These are phyloP conservation scores for Rhizoglyphus robini DNA, from an alignment of 1,140 invertebrate species.

Conservation along the genomic window DNA sequence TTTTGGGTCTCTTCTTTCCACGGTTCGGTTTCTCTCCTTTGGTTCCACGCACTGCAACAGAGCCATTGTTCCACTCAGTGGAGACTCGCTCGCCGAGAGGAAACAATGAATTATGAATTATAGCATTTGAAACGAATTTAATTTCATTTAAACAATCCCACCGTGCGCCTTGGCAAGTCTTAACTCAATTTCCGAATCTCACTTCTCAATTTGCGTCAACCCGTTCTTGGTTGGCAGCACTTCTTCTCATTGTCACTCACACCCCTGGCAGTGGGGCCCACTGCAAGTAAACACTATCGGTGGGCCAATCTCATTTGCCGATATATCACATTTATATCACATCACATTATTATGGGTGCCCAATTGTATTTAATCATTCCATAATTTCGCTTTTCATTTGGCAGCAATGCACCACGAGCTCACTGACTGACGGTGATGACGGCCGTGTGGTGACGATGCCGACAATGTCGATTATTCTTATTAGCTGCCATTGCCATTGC, in stretches of 20 bases:
- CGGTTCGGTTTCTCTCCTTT: neutral
- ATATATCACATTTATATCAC: neutral
- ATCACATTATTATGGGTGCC: no score
- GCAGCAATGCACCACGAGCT: neutral
- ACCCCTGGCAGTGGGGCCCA: no score
- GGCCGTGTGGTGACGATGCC: no score
- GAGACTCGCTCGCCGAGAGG: neutral
- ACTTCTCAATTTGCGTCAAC: neutral
- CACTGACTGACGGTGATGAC: no score
- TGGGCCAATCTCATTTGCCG: neutral
- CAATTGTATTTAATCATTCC: slow-evolving; percentile 9
- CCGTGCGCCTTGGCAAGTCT: neutral
- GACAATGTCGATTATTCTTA: no score
- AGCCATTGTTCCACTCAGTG: neutral
- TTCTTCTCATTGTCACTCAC: neutral
- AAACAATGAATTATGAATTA: slow-evolving; percentile 15
- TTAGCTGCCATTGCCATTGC: no score
- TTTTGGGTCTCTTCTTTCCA: neutral
- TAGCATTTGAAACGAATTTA: slow-evolving; percentile 12
- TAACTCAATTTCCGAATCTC: slow-evolving; percentile 11
- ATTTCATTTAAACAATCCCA: slow-evolving; percentile 12
- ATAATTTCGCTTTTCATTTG: neutral
- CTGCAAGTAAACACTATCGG: no score
- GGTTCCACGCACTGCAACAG: neutral
- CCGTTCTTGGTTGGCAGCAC: no score